Conservation (phyloP, 2,113 vertebrate genomes). For the Indri indri region DNA sequence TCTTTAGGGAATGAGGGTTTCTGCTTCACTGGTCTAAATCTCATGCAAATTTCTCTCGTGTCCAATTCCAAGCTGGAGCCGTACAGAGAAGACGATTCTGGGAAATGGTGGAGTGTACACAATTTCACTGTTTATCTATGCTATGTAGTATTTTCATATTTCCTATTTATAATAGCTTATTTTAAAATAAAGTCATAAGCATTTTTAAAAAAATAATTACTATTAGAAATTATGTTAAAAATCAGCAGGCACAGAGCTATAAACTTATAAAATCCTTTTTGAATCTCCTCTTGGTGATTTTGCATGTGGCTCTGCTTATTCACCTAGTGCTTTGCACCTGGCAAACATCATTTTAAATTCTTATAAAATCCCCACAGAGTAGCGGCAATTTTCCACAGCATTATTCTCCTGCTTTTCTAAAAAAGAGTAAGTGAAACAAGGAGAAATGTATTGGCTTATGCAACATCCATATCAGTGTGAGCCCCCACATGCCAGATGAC, state of each 20-base stretch:
- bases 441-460: neutral
- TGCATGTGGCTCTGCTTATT: neutral
- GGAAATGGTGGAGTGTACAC: neutral
- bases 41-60: neutral
- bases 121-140: neutral
- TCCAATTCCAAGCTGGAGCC: neutral
- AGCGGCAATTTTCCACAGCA: neutral
- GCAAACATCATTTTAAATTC: constrained; percentile 27
- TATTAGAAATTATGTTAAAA: neutral
- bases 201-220: neutral
- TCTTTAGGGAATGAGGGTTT: neutral
- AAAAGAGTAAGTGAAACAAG: neutral
- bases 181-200: neutral
- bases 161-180: neutral
- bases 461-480: neutral
- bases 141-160: neutral
- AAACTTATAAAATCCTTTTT: neutral
- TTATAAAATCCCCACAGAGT: neutral
- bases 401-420: neutral
- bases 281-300: neutral
- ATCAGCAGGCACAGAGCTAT: neutral
- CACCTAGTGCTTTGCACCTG: neutral
- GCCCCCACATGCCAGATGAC: neutral
- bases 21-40: neutral
- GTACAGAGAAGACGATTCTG: neutral